A percentile compares a stretch with the other conserved stretches of the same genome.
phyloP scores from a whole-genome alignment of 2,113 vertebrate genomes.

The Carassius carassius region DNA sequence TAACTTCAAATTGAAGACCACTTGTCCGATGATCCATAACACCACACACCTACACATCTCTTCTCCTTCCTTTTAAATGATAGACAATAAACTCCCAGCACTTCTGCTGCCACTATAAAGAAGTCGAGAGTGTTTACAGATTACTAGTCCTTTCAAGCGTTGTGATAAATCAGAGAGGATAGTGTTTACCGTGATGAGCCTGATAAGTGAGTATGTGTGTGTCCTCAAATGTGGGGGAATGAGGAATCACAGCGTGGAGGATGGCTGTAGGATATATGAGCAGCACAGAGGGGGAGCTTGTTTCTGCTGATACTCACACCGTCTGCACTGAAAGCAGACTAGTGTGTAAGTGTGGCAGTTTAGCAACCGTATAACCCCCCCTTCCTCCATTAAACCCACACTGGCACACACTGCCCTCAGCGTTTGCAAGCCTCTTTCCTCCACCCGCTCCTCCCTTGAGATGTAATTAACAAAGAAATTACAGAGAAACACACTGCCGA shows the following conservation, averaged over 20 bases:
- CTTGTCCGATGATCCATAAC: constrained; percentile 20
- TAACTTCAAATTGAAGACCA: constrained; percentile 1
- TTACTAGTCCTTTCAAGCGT: constrained; percentile 30
- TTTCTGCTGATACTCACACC: constrained; percentile 29
- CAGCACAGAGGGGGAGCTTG: constrained; percentile 29
- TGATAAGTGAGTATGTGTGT: constrained; percentile 45
- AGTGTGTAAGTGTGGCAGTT: constrained; percentile 71
- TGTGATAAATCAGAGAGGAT: constrained; percentile 47
- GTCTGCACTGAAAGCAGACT: constrained; percentile 65
- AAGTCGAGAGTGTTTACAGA: constrained; percentile 46
- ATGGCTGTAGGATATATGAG: constrained; percentile 47
- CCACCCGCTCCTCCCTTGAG: constrained; percentile 69
- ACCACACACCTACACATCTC: neutral
- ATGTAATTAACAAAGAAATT: constrained; percentile 82
- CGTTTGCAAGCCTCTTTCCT: constrained; percentile 52
- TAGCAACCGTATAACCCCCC: constrained; percentile 29
- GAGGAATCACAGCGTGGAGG: constrained; percentile 37
- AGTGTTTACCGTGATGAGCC: constrained; percentile 39
- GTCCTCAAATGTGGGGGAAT: constrained; percentile 40
- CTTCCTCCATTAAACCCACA: constrained; percentile 30
- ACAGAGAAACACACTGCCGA: constrained; percentile 71
- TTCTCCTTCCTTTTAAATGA: constrained; percentile 19
- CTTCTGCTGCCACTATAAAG: constrained; percentile 19
- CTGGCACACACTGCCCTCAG: constrained; percentile 43
- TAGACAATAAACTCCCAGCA: constrained; percentile 32